Evolutionary conservation across 2,888 invertebrate species (phyloP).

Genomic region (Hydropsyche betteni): DNA sequence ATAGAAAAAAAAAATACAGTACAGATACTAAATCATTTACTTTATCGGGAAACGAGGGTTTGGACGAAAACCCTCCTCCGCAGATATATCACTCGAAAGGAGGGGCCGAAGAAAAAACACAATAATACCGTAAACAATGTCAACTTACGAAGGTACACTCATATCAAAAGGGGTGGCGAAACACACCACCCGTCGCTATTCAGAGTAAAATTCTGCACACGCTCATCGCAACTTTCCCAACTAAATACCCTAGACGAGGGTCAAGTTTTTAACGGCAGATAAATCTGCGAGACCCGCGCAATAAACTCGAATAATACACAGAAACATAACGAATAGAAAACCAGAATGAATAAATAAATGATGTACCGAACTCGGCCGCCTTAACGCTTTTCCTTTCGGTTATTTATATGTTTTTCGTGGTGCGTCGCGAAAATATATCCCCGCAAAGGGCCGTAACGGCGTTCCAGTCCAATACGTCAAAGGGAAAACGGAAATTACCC

Average conservation of each 20-base stretch:
- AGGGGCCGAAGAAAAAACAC: conserved; percentile 31
- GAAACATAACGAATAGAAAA: too few species aligned
- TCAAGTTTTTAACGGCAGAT: too few species aligned
- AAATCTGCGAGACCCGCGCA: too few species aligned
- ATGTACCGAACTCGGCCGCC: too few species aligned
- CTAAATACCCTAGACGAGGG: too few species aligned
- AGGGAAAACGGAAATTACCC: conserved; percentile 25
- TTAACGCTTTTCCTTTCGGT: too few species aligned
- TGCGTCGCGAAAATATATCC: too few species aligned
- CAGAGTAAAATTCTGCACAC: neutral
- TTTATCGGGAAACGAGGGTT: neutral
- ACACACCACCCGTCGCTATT: neutral
- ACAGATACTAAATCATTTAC: conserved; percentile 7
- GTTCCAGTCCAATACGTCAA: neutral
- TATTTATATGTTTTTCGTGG: too few species aligned
- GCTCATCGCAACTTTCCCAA: neutral
- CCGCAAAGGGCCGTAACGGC: neutral
- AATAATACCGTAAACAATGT: conserved; percentile 42
- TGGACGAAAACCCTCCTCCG: conserved; percentile 10
- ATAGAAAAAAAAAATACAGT: too few species aligned
- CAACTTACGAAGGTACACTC: conserved; percentile 21
- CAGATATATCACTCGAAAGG: neutral
- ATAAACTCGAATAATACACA: too few species aligned
- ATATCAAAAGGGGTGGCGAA: conserved; percentile 9
- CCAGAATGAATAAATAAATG: too few species aligned